Evolutionary conservation across 2,113 vertebrate genomes (phyloP), one percentile per base, ranked within the genome.

Genomic region (Steatornis caripensis): DNA sequence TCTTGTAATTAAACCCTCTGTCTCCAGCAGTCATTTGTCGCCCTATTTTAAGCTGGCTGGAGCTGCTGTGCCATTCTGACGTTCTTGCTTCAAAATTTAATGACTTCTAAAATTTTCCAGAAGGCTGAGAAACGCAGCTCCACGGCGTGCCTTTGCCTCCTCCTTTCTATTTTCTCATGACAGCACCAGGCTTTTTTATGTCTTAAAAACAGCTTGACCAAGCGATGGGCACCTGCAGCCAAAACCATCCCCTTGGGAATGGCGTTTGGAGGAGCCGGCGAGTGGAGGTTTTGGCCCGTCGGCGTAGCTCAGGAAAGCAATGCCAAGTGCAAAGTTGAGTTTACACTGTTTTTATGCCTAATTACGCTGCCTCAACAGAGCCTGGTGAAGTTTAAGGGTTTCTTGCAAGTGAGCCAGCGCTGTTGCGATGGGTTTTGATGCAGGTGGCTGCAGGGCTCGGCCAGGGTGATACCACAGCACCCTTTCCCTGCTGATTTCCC

Each of bases 1-100:
- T n/a, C 55, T 53, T 19, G 37, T 72, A 66, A 91, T 91, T 51
- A 88, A 93, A 27, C 18, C 36, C 46, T 66, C 58, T 81, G 48
- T 81, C 88, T 91, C 88, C 88, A 61, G 75, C 53, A 76, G 62
- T 58, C 80, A 85, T 91, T 91, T 84, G 64, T 88, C 13, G 0
- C 69, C 80, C 84, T 93, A 93, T 93, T 88, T 95, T 91, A 81
- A 91, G 88, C 58, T 3, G 11, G 15, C 48, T 36, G 91, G 62
- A 71, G 84, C 84, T 77, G 84, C 84, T 91, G 30, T 62, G 46
- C 84, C 53, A 27, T 82, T 89, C 80, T 81, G 88, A 89, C 12
- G 75, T 77, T 77, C 75, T 76, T 23, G 5, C 79, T 93, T 93
- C 76, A 93, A 91, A 85, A 57, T 81, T 84, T 91, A 88, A 93